Evolutionary conservation across 2,888 invertebrate genomes (phyloP).

Genomic region (Corythucha ciliata): DNA sequence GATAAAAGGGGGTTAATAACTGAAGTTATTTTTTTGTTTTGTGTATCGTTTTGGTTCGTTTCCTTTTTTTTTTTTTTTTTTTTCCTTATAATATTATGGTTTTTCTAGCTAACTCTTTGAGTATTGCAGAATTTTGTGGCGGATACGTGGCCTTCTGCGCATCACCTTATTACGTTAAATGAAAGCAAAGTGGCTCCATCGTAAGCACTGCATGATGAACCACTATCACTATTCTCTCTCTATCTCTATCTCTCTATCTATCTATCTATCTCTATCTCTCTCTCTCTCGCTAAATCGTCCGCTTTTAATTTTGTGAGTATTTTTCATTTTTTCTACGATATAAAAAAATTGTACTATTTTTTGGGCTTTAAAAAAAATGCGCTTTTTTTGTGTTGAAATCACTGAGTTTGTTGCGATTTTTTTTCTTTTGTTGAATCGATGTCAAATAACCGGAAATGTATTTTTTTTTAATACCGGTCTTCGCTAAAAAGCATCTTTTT

Average conservation of each 20-base stretch:
- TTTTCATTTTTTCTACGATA: too few relatives aligned
- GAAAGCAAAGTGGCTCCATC: conserved; percentile 32
- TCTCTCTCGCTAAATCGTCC: conserved; percentile 29
- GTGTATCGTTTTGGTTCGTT: conserved; percentile 11
- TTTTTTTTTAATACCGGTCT: too few relatives aligned
- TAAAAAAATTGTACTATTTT: too few relatives aligned
- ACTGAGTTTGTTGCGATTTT: conserved; percentile 15
- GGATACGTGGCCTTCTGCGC: conserved; percentile 34
- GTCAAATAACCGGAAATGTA: too few relatives aligned
- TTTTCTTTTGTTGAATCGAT: too few relatives aligned
- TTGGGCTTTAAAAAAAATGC: conserved; percentile 27
- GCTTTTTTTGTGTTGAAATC: conserved; percentile 29
- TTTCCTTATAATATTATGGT: conserved; percentile 11
- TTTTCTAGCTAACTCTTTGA: conserved; percentile 34
- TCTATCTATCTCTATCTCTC: too few relatives aligned
- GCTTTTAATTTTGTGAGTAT: conserved; percentile 32
- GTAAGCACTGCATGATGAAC: conserved; percentile 33
- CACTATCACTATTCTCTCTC: conserved; percentile 23
- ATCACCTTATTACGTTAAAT: conserved; percentile 30
- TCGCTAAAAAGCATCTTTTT: too few relatives aligned
- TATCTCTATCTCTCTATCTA: too few relatives aligned
- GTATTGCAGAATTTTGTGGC: conserved; percentile 35
- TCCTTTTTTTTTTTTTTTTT: conserved; percentile 12
- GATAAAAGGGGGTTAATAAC: background rate
- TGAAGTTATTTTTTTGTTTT: conserved; percentile 8